Conservation (phyloP, 2,113 vertebrate genomes). For the human region DNA sequence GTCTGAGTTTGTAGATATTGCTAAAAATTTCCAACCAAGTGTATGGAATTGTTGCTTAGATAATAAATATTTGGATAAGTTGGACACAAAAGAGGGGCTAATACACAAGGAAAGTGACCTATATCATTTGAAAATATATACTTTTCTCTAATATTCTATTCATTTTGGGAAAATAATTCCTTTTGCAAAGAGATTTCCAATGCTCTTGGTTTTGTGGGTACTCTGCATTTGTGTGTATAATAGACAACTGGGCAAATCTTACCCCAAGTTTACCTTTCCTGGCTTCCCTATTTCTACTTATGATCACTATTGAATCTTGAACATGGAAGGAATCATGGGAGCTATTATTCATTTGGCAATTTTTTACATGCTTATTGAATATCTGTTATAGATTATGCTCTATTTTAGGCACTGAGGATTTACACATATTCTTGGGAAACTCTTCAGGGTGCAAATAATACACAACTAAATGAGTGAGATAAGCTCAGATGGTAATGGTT, state of each 20-base stretch:
- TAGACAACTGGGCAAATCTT: background rate
- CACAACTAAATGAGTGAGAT: background rate
- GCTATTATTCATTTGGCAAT: background rate
- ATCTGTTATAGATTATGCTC: background rate
- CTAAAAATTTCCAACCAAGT: background rate
- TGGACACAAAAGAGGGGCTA: background rate
- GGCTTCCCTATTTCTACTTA: background rate
- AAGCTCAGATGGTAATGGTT: background rate
- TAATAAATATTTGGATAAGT: slow-evolving; percentile 10
- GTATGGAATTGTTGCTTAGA: slow-evolving; percentile 25
- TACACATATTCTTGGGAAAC: background rate
- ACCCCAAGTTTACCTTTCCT: background rate
- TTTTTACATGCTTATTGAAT: background rate
- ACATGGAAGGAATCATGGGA: background rate
- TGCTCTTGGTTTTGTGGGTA: background rate
- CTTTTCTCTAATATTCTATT: background rate
- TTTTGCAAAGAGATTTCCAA: background rate
- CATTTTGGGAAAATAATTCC: background rate
- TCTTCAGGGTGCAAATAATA: background rate
- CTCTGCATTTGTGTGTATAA: background rate
- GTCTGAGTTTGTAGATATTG: background rate
- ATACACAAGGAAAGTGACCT: background rate
- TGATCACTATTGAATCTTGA: background rate
- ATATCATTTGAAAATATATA: background rate
- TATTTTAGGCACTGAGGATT: background rate